Evolutionary conservation across 2,113 vertebrate genomes (phyloP), one percentile per base, ranked within the genome.

Genomic region (Marmota monax): DNA sequence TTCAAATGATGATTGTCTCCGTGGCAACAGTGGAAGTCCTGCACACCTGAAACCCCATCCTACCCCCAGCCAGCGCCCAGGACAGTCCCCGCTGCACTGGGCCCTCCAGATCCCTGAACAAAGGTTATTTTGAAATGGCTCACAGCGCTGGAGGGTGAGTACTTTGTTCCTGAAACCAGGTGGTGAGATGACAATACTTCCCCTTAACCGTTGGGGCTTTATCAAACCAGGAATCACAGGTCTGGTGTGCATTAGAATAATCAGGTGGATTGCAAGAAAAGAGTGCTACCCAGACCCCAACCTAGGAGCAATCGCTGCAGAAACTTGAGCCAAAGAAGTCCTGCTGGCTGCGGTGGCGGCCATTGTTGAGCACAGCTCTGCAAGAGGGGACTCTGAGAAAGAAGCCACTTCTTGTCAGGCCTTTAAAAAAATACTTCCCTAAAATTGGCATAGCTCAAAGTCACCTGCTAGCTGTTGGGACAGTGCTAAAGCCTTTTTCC

Each of bases 151-250:
- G 32, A 63, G 85, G 88, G 78, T 79, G 65, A 96, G 84, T 42
- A 92, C 97, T 96, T 93, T 53, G 96, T 96, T 97, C 95, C 95
- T 97, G 93, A 96, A 97, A 96, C 96, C 97, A 96, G 97, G 98
- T 96, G 95, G 83, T 10, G 51, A 87, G 83, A 92, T 97, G 94
- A 97, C 94, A 65, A 89, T 8, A 96, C 93, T 96, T 96, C 95
- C 96, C 95, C 69, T 89, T 93, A 67, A 72, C 94, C 4, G 69
- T 45, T n/a, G 79, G 85, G 79, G 76, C 27, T 56, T 93, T 83
- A 89, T 89, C 91, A 51, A 51, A 69, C 58, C 56, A 42, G 85
- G 93, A 85, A 37, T 79, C 90, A 2, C 20, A 20, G 67, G 78
- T 11, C 76, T 89, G 96, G 45, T n/a, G 91, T 27, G 27, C 73